Conservation (phyloP, 2,888 invertebrate genomes). For the Platycnemis pennipes region DNA sequence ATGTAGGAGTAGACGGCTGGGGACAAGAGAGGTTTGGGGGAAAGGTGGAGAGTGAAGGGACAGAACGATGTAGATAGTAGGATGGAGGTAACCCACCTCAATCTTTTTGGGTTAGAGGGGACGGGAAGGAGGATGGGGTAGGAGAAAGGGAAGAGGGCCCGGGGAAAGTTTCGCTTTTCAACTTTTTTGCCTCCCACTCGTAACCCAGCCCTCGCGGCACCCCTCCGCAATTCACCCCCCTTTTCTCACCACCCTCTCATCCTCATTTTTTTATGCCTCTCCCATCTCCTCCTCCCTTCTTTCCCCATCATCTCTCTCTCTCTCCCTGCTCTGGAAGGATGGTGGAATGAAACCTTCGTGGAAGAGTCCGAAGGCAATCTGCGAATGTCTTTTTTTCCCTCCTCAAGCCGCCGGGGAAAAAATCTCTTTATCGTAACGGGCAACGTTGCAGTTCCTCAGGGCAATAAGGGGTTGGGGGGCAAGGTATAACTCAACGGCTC, state of each 20-base stretch:
- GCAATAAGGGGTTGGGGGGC: slow-evolving; percentile 4
- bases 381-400: slow-evolving; percentile 14
- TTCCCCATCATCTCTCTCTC: background rate
- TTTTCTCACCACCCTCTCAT: background rate
- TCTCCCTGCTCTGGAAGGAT: background rate
- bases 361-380: slow-evolving; percentile 41
- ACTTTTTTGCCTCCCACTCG: background rate
- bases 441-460: background rate
- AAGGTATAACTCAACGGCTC: slow-evolving; percentile 42
- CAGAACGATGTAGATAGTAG: background rate
- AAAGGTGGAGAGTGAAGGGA: background rate
- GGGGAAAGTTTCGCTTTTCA: background rate
- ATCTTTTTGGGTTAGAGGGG: background rate
- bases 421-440: slow-evolving; percentile 41
- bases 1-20: too few relatives aligned
- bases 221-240: background rate
- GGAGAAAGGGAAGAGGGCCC: background rate
- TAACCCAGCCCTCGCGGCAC: background rate
- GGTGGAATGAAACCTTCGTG: slow-evolving; percentile 32
- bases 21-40: background rate
- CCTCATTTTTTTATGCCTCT: slow-evolving; percentile 2
- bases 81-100: background rate
- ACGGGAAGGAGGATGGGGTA: background rate
- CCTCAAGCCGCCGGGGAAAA: background rate
- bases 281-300: background rate